phyloP scores from a whole-genome alignment of 2,888 invertebrate genomes.

The Lydus trimaculatus region DNA sequence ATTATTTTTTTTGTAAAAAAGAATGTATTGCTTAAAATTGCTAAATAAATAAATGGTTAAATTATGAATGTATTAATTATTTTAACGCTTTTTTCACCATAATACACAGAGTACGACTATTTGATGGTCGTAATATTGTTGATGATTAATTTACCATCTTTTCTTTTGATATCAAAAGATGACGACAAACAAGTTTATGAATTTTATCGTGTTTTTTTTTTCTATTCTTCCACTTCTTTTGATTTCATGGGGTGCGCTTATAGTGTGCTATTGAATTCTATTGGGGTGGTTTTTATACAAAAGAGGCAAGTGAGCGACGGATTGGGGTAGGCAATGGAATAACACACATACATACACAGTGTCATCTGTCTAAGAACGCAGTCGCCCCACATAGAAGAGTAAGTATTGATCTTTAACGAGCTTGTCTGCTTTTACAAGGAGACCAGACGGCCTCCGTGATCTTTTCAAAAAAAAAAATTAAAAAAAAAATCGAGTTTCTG shows the following conservation, averaged over 20 bases:
- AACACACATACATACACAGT: slow-evolving; percentile 3
- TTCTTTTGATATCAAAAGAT: not conserved
- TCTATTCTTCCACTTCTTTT: not conserved
- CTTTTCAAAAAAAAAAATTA: slow-evolving; percentile 3
- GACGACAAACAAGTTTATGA: slow-evolving; percentile 1
- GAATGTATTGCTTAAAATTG: no score
- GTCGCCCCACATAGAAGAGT: slow-evolving; percentile 19
- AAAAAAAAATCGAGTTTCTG: not conserved
- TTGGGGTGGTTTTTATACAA: slow-evolving; percentile 6
- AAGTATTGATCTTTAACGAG: slow-evolving; percentile 29
- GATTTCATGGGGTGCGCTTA: not conserved
- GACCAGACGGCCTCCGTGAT: slow-evolving; percentile 31
- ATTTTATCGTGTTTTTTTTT: not conserved
- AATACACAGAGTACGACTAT: not conserved
- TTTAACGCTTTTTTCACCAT: no score
- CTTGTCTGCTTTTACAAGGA: slow-evolving; percentile 28
- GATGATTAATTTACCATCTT: not conserved
- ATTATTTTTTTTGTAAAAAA: no score
- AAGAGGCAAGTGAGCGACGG: not conserved
- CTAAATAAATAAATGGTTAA: no score
- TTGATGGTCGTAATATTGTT: not conserved
- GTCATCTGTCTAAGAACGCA: slow-evolving; percentile 29
- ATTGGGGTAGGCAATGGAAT: slow-evolving; percentile 29
- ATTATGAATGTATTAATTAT: no score
- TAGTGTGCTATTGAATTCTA: slow-evolving; percentile 1